A percentile compares a stretch with the other conserved stretches of the same genome.
These are phyloP conservation scores for Calcarius lapponicus DNA, from an alignment of 2,797 vertebrate species.

Conservation along the genomic window DNA sequence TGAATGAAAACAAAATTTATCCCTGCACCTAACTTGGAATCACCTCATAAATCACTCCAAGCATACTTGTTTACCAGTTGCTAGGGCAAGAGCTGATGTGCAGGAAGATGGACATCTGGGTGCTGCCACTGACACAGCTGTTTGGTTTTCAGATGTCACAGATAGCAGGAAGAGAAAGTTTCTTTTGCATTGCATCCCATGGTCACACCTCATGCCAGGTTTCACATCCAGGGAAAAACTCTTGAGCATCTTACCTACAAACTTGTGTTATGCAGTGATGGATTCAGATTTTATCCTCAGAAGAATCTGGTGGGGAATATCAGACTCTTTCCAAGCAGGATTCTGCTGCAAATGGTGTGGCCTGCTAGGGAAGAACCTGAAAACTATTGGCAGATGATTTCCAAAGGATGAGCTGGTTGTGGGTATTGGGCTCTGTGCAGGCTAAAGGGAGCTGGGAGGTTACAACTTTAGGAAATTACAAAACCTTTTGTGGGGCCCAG, in stretches of 20 bases:
- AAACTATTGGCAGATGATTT: not conserved
- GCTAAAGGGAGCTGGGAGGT: not conserved
- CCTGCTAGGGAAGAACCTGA: not conserved
- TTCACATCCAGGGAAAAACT: not conserved
- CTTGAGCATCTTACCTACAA: not conserved
- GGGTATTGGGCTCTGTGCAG: not conserved
- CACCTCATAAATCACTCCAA: not conserved
- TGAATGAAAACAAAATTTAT: not conserved
- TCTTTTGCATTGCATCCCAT: not conserved
- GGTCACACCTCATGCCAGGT: not conserved
- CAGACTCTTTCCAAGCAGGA: not conserved
- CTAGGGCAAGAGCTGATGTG: not conserved
- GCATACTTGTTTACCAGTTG: not conserved
- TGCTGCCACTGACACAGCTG: not conserved
- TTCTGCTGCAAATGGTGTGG: not conserved
- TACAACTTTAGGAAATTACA: not conserved
- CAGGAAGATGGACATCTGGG: too few species aligned
- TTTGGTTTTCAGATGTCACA: not conserved
- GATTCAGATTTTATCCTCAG: not conserved
- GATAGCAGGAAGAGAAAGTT: not conserved
- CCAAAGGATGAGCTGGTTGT: not conserved
- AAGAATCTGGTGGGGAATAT: not conserved
- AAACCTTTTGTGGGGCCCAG: not conserved
- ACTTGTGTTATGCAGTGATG: not conserved
- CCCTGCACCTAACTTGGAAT: not conserved